Evolutionary conservation across 2,797 vertebrate genomes (phyloP).

Genomic region (Heterohyrax brucei): DNA sequence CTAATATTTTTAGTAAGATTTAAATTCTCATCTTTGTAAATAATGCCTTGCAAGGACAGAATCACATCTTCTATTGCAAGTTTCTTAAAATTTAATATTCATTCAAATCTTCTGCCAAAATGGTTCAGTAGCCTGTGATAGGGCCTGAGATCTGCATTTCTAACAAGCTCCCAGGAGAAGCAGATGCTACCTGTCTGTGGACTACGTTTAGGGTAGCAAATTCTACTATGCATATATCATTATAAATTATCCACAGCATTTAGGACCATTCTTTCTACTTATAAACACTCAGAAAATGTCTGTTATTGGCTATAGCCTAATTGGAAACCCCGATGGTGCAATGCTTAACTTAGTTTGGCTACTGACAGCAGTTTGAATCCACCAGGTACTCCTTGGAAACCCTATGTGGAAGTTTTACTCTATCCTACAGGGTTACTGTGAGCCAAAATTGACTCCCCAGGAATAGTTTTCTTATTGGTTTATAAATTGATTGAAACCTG

Average conservation of each 20-base stretch:
- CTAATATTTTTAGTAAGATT: conserved; percentile 20
- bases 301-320: not conserved
- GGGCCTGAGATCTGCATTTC: not conserved
- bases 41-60: not conserved
- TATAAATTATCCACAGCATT: conserved; percentile 12
- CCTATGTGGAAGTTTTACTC: too few relatives aligned
- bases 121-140: not conserved
- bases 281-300: conserved; percentile 35
- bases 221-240: not conserved
- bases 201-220: not conserved
- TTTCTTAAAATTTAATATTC: conserved; percentile 10
- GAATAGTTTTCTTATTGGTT: too few relatives aligned
- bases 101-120: not conserved
- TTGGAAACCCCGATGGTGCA: too few relatives aligned
- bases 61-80: not conserved
- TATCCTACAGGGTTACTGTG: too few relatives aligned
- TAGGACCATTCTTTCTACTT: not conserved
- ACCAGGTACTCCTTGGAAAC: too few relatives aligned
- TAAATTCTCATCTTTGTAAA: not conserved
- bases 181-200: not conserved
- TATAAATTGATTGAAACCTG: not conserved
- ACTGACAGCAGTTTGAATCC: too few relatives aligned
- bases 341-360: too few relatives aligned
- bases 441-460: too few relatives aligned
- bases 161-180: not conserved